Conservation (phyloP, 2,888 invertebrate genomes). For the Muschampia plurimacula region DNA sequence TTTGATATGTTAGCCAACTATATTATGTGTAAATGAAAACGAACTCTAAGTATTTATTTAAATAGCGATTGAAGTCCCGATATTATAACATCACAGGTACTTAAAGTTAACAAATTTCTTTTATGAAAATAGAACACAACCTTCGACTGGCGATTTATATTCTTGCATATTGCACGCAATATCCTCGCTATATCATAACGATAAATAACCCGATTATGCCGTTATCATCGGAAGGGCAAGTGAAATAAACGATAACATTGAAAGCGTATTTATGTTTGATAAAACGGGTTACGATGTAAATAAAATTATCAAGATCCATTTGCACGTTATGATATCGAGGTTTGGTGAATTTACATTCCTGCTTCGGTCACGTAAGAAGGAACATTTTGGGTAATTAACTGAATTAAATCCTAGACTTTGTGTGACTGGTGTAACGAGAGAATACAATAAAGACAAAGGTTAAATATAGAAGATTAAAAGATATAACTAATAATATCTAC, state of each 20-base stretch:
- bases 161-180: slow-evolving; percentile 38
- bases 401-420: background rate
- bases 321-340: slow-evolving; percentile 49
- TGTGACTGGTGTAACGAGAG: background rate
- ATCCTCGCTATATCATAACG: slow-evolving; percentile 26
- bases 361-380: slow-evolving; percentile 3
- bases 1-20: too few relatives aligned
- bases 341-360: slow-evolving; percentile 7
- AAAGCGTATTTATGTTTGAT: slow-evolving; percentile 40
- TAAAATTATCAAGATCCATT: slow-evolving; percentile 52
- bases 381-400: background rate
- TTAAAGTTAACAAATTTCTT: slow-evolving; percentile 22
- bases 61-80: slow-evolving; percentile 17
- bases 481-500: too few relatives aligned
- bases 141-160: slow-evolving; percentile 32
- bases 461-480: too few relatives aligned
- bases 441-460: too few relatives aligned
- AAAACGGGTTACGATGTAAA: slow-evolving; percentile 46
- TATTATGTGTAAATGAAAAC: background rate
- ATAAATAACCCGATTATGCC: slow-evolving; percentile 32
- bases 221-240: slow-evolving; percentile 35
- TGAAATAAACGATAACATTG: slow-evolving; percentile 39
- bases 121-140: slow-evolving; percentile 30
- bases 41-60: background rate
- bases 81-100: slow-evolving; percentile 24